Evolutionary conservation across 2,113 vertebrate species (phyloP).

Genomic region (Pteropus alecto): DNA sequence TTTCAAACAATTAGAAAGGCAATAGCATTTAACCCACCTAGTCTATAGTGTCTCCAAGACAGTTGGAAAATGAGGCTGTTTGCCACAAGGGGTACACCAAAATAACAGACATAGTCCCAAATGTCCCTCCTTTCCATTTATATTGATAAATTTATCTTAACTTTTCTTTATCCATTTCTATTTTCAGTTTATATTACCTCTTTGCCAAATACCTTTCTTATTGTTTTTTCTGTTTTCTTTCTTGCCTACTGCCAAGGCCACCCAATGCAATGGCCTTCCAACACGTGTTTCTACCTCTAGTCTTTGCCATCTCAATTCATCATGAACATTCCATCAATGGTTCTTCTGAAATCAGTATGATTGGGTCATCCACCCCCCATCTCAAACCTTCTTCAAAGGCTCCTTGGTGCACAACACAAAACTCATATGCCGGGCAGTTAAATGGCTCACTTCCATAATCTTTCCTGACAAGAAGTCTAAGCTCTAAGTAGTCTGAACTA

Average conservation of each 20-base stretch:
- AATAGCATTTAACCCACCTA: not conserved
- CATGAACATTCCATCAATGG: not conserved
- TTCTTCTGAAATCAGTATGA: not conserved
- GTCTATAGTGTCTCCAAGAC: not conserved
- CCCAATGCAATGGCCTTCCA: not conserved
- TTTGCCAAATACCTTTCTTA: not conserved
- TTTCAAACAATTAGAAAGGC: not conserved
- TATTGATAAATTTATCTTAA: not conserved
- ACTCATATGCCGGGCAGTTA: not conserved
- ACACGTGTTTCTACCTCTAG: not conserved
- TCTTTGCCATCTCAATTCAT: not conserved
- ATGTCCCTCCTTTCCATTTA: not conserved
- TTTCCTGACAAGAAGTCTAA: not conserved
- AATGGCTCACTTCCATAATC: not conserved
- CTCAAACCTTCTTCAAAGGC: not conserved
- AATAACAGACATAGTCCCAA: not conserved
- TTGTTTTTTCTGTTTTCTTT: not conserved
- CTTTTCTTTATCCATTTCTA: not conserved
- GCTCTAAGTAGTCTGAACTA: not conserved
- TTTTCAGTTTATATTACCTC: not conserved
- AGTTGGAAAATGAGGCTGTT: not conserved
- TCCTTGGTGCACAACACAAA: not conserved
- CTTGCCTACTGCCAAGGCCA: not conserved
- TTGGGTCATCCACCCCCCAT: not conserved
- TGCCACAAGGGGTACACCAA: not conserved